phyloP scores from a whole-genome alignment of 2,888 invertebrate species.

The Caenorhabditis afra region DNA sequence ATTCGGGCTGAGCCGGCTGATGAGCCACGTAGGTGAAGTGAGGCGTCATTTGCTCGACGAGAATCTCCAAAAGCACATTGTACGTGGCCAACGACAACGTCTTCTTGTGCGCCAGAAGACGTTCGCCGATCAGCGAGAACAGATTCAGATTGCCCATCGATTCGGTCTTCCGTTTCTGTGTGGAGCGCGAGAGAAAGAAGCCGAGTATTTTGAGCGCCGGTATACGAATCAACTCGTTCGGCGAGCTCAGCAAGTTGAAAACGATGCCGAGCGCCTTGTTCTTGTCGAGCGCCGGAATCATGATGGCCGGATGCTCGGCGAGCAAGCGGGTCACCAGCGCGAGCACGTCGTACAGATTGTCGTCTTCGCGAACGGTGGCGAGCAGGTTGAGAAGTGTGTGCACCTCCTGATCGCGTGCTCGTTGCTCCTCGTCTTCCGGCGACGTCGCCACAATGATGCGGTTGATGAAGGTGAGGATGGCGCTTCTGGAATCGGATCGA shows the following conservation, averaged over 20 bases:
- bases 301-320: conserved; percentile 95
- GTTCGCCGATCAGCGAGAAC: conserved; percentile 94
- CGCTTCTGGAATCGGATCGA: conserved; percentile 84
- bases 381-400: conserved; percentile 98
- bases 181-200: conserved; percentile 97
- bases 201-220: conserved; percentile 96
- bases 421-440: conserved; percentile 57
- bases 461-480: conserved; percentile 89
- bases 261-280: conserved; percentile 96
- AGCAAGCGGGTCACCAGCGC: conserved; percentile 96
- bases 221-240: conserved; percentile 94
- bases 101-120: conserved; percentile 91
- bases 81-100: conserved; percentile 94
- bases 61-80: conserved; percentile 93
- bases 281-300: conserved; percentile 87
- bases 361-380: conserved; percentile 98
- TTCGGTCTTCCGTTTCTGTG: conserved; percentile 98
- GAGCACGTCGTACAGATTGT: conserved; percentile 97
- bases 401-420: conserved; percentile 90
- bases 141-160: conserved; percentile 99
- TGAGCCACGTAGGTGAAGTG: conserved; percentile 94
- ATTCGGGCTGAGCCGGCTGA: conserved; percentile 83
- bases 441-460: conserved; percentile 69
- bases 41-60: conserved; percentile 96
- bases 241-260: conserved; percentile 95